Evolutionary conservation across 2,888 invertebrate genomes (phyloP), one percentile per base, ranked within the genome.

Genomic region (Drosophila tripunctata): DNA sequence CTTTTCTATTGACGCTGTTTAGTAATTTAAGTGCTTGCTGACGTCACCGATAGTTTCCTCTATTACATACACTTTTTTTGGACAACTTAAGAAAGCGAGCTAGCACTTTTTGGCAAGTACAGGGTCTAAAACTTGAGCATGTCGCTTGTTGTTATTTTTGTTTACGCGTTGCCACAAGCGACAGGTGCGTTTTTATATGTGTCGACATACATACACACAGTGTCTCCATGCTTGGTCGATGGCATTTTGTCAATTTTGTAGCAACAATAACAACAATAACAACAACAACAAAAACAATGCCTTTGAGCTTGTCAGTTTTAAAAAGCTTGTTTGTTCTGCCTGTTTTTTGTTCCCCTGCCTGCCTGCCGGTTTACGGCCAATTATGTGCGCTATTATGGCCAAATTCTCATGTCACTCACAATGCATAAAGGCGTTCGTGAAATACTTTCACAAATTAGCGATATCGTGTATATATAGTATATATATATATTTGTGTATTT

Each of bases 341-440:
- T n/a, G n/a, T n/a, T n/a, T n/a, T n/a, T n/a, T n/a, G n/a, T n/a
- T 19, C 47, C 36, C 41, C 24, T 22, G 55, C 55, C 60, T n/a
- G n/a, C n/a, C n/a, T n/a, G n/a, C n/a, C n/a, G n/a, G n/a, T 65
- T 85, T 71, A 77, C 66, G 70, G 78, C 85, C 82, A 83, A 83
- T 83, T 83, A 83, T 87, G 83, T 63, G 74, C 65, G 74, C 85
- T 81, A 83, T 87, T 85, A 87, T 82, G 83, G 82, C 79, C 75
- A 81, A 82, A 84, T 82, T 84, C 87, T 70, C 83, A 83, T 85
- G 83, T 84, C 83, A 87, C 71, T 83, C 83, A n/a, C n/a, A 85
- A 61, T 78, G 82, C 78, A 83, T 75, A 66, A 76, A 75, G 66
- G 66, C 80, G 69, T 69, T 73, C 60, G 67, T 75, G 75, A 83